phyloP scores from a whole-genome alignment of 2,113 vertebrate genomes.

The Furnarius figulus region DNA sequence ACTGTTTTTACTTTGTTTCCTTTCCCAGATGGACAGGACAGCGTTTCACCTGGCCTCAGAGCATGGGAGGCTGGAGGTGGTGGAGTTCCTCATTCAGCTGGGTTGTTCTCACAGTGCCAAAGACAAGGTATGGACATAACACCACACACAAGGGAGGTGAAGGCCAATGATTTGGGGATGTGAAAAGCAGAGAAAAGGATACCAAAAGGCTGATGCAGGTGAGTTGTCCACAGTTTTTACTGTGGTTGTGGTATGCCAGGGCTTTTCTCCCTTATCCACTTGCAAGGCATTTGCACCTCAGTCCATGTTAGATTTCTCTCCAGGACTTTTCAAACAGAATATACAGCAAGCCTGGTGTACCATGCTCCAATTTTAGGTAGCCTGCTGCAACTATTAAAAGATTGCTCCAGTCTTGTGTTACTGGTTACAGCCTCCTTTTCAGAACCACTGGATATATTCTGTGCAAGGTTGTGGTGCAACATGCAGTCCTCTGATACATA shows the following conservation, averaged over 20 bases:
- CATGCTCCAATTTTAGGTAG: neutral
- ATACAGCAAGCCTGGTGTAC: neutral
- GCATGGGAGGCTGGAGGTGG: constrained; percentile 78
- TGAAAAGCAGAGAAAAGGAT: neutral
- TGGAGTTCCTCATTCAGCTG: constrained; percentile 83
- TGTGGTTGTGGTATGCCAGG: neutral
- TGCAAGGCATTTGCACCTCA: neutral
- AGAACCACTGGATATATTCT: neutral
- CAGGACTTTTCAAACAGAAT: neutral
- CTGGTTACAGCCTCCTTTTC: neutral
- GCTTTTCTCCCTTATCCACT: neutral
- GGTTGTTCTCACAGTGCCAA: constrained; percentile 80
- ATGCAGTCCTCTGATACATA: neutral
- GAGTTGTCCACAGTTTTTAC: neutral
- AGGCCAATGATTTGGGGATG: neutral
- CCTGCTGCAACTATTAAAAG: neutral
- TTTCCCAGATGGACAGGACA: constrained; percentile 77
- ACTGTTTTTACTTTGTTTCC: neutral
- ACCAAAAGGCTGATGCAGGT: neutral
- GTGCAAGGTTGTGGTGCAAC: neutral
- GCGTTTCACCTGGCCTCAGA: constrained; percentile 86
- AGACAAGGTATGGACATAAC: constrained; percentile 81
- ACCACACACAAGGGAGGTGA: neutral
- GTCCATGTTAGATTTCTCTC: neutral
- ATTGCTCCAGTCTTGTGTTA: neutral